Base-by-base conservation (phyloP, 2,797 vertebrate species). In the Melanotaenia boesemani region DNA sequence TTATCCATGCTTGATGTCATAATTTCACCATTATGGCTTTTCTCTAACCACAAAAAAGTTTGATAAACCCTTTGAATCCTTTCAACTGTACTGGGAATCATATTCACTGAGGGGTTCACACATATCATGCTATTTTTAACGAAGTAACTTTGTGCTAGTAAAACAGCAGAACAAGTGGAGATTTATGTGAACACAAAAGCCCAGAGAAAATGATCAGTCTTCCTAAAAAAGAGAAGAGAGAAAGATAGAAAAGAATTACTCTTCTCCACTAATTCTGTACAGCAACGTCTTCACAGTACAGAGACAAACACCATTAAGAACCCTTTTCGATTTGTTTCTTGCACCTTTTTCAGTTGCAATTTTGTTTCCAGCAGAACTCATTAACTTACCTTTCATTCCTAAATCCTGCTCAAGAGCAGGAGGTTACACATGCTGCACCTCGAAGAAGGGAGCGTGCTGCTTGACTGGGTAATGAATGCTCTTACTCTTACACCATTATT, bases 371-470 rank as follows among this genome's bases (percentile, higher is more conserved):
- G 80, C 72, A 83, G 63, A 89, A 83, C 79, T 89, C 88, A 92
- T 89, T 87, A 90, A 80, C 77, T 86, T 83, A 83, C 80, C 86
- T 90, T 91, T 91, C 78, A 87, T 90, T 90, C 87, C 74, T 60
- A 86, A 86, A 88, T 81, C 81, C 82, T 76, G 74, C 74, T 86
- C 8, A 5, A 83, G 82, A 79, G 83, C 81, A 76, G 76, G 75
- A 84, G 84, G 83, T 74, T 84, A 56, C 78, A 77, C 76, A 50
- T 36, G 70, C 77, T 39, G 77, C 81, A 76, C 69, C 81, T 83
- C 71, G 1, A 69, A 78, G 66, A 74, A 73, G 73, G 50, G 39
- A 79, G 79, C 26, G 48, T 37, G 68, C 79, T 77, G 84, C 87
- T 82, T 74, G 86, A 88, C 84, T 83, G 79, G 73, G 75, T 86